Evolutionary conservation across 2,797 vertebrate species (phyloP).

Genomic region (Pangasius sanitwongsei): DNA sequence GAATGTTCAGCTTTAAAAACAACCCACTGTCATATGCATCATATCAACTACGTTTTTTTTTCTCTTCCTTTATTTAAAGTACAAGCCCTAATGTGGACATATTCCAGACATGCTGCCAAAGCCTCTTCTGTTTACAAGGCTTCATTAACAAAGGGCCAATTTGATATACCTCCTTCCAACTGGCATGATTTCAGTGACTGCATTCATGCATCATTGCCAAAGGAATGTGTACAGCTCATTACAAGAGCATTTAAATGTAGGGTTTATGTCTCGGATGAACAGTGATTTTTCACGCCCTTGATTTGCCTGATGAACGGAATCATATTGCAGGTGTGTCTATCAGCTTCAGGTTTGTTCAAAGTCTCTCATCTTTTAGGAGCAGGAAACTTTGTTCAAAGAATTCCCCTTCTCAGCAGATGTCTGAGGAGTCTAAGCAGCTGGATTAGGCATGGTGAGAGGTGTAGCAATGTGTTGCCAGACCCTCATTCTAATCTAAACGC

Average conservation of each 20-base stretch:
- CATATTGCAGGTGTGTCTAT: slow-evolving; percentile 38
- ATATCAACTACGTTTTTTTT: not conserved
- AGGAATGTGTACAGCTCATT: slow-evolving; percentile 56
- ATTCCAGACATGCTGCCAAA: slow-evolving; percentile 48
- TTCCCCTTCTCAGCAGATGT: slow-evolving; percentile 34
- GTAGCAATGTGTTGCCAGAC: slow-evolving; percentile 17
- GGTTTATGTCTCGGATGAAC: slow-evolving; percentile 40
- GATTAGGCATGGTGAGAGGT: slow-evolving; percentile 31
- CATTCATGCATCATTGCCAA: slow-evolving; percentile 59
- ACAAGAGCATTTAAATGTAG: slow-evolving; percentile 56
- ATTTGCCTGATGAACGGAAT: slow-evolving; percentile 36
- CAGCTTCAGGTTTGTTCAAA: slow-evolving; percentile 41
- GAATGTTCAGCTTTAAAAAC: not conserved
- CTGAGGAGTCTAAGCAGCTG: slow-evolving; percentile 32
- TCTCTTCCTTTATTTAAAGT: slow-evolving; percentile 20
- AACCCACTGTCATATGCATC: slow-evolving; percentile 3
- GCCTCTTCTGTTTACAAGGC: slow-evolving; percentile 52
- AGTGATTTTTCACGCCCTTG: slow-evolving; percentile 49
- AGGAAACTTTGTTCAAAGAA: slow-evolving; percentile 36
- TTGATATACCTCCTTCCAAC: slow-evolving; percentile 54
- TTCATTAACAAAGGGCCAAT: slow-evolving; percentile 59
- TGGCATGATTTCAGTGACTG: slow-evolving; percentile 62
- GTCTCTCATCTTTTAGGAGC: slow-evolving; percentile 22
- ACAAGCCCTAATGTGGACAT: slow-evolving; percentile 37
- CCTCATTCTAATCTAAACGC: slow-evolving; percentile 59